Base-by-base conservation (phyloP, 2,888 invertebrate species). In the Nemotelus pantherinus region DNA sequence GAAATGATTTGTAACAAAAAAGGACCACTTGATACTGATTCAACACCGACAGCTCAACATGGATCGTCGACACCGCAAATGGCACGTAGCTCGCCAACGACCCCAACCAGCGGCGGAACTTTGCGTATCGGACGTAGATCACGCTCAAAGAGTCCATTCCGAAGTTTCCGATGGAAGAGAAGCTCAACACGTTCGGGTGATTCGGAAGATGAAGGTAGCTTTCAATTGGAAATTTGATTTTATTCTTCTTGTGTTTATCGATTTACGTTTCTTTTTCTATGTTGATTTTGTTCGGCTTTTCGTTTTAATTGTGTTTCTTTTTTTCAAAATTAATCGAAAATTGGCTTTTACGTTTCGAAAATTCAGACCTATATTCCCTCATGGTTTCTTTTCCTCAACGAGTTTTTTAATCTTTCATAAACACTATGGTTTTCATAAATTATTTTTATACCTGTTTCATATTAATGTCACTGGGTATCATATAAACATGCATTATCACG, bases 61-160 rank as follows among this genome's bases (percentile, higher is more conserved):
- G 63, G 60, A 63, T 63, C 77, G 50, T 48, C 71, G 44, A 77
- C 71, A 48, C 71, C 77, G 4, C 58, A 70, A 48, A 60, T 68
- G 68, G 68, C 55, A 48, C 70, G 57, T 47, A 76, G 77, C 57
- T 77, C 80, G 77, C 78, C 82, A 70, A 75, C 77, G 41, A 81
- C 81, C 78, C 79, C 83, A 45, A 86, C 87, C 80, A 84, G 87
- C 81, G 85, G 88, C 4, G 84, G 87, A 71, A 84, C 85, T 57
- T 84, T 86, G 25, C 83, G 87, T 80, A 83, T 83, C 88, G 83
- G 89, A 87, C 79, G 82, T 76, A 81, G 82, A 53, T 95, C 96
- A 83, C 92, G 96, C 85, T 96, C 96, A 90, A 96, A 96, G 90
- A 96, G 96, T 84, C 96, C 96, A 80, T 96, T 96, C 92, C 91